Evolutionary conservation across 1,140 invertebrate genomes (phyloP), one percentile per base, ranked within the genome.

Genomic region (Tachypleus tridentatus): DNA sequence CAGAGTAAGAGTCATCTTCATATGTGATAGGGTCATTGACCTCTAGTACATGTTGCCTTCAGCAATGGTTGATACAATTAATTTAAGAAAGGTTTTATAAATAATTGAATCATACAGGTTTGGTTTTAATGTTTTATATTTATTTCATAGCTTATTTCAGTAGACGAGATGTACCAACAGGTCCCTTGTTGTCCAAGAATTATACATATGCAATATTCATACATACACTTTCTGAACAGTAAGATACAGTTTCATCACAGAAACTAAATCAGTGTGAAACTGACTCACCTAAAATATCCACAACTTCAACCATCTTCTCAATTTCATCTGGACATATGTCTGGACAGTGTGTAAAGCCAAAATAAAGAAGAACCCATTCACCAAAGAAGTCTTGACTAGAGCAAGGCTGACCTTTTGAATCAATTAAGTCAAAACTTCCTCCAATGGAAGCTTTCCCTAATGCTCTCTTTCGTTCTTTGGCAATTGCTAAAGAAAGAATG

Each of bases 251-350:
- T 49, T 10, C 8, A 54, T 60, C 50, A 50, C 57, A 10, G 49
- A 67, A 6, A 51, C 29, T 60, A 66, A 8, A 66, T 59, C n/a
- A 60, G n/a, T 58, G 50, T 57, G 69, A 53, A 64, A 57, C 51
- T 60, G 54, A 64, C 73, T 77, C 80, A 95, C 93, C 93, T 72
- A 97, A 80, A 64, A 80, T 82, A 71, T 97, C 81, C 51, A 93
- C 83, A 65, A 90, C 88, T 70, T 80, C 76, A 4, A 86, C 82
- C 82, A 99, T 85, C 80, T 99, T 99, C 76, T 99, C 97, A 66
- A 99, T 80, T 80, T 99, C 97, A 80, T 99, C 97, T 0, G 97
- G 97, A 78, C 97, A 99, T 69, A 99, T 87, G 77, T 99, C 97
- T 3, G 97, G 97, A 76, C 97, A 99, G 77, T 99, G 95, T 0